phyloP scores from a whole-genome alignment of 2,797 vertebrate genomes.

The Pogoniulus pusillus region DNA sequence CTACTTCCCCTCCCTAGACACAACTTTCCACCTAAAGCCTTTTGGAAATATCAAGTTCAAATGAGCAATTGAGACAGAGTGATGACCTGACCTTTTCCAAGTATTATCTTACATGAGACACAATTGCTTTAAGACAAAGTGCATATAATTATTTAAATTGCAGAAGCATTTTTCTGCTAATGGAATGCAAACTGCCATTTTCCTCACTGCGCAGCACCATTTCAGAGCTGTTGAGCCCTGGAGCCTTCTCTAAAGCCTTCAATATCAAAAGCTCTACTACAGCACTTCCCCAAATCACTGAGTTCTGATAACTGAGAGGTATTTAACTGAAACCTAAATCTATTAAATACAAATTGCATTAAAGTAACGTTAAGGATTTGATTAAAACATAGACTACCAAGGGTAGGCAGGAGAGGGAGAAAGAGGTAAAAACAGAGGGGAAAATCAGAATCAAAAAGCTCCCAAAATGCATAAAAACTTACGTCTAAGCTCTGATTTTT shows the following conservation, averaged over 20 bases:
- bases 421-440: neutral
- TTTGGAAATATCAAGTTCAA: slow-evolving; percentile 5
- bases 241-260: neutral
- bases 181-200: slow-evolving; percentile 21
- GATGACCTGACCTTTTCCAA: slow-evolving; percentile 27
- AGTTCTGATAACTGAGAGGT: slow-evolving; percentile 4
- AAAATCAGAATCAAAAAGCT: neutral
- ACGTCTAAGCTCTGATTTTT: neutral
- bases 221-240: slow-evolving; percentile 15
- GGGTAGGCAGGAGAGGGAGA: neutral
- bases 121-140: slow-evolving; percentile 20
- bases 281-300: neutral
- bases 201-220: neutral
- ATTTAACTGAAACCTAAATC: slow-evolving; percentile 26
- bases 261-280: neutral
- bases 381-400: neutral
- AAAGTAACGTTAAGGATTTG: neutral
- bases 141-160: neutral
- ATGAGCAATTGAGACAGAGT: slow-evolving; percentile 6
- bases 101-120: slow-evolving; percentile 40
- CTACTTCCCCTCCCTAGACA: neutral
- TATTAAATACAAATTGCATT: slow-evolving; percentile 27
- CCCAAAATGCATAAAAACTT: neutral
- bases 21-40: neutral
- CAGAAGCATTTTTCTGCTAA: neutral